Conservation (phyloP, 1,140 invertebrate genomes). For the Idris sp. region DNA sequence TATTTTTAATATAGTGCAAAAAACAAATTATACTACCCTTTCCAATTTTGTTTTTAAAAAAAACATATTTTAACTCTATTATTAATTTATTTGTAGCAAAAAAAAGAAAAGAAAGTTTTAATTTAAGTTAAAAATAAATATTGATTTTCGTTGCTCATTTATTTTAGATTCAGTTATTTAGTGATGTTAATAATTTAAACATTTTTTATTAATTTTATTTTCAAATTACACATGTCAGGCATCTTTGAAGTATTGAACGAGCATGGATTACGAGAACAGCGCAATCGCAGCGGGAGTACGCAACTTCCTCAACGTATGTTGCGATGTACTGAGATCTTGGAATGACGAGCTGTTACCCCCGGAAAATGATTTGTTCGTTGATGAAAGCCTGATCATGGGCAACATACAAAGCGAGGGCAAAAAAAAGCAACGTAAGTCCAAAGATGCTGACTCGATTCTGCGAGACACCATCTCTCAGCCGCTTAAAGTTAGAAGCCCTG, state of each 20-base stretch:
- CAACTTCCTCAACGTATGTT: conserved; percentile 63
- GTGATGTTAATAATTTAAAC: no score
- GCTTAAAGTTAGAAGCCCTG: conserved; percentile 30
- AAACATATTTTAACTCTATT: no score
- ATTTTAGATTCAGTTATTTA: no score
- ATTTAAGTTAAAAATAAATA: no score
- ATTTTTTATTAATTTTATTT: no score
- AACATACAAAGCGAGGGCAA: conserved; percentile 73
- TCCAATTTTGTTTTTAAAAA: no score
- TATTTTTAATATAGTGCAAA: no score
- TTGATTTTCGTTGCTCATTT: no score
- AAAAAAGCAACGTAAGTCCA: conserved; percentile 66
- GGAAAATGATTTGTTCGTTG: conserved; percentile 28
- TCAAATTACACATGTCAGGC: conserved; percentile 25
- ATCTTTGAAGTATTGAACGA: conserved; percentile 56
- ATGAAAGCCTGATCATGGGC: conserved; percentile 64
- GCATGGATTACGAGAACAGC: conserved; percentile 53
- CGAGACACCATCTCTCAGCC: conserved; percentile 8
- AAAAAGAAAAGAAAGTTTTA: no score
- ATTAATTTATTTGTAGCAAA: no score
- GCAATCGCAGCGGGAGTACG: conserved; percentile 72
- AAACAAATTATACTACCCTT: no score
- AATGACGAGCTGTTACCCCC: conserved; percentile 32
- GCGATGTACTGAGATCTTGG: conserved; percentile 57
- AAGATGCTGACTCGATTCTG: conserved; percentile 47